Evolutionary conservation across 2,888 invertebrate species (phyloP).

Genomic region (Andrena haemorrhoa): DNA sequence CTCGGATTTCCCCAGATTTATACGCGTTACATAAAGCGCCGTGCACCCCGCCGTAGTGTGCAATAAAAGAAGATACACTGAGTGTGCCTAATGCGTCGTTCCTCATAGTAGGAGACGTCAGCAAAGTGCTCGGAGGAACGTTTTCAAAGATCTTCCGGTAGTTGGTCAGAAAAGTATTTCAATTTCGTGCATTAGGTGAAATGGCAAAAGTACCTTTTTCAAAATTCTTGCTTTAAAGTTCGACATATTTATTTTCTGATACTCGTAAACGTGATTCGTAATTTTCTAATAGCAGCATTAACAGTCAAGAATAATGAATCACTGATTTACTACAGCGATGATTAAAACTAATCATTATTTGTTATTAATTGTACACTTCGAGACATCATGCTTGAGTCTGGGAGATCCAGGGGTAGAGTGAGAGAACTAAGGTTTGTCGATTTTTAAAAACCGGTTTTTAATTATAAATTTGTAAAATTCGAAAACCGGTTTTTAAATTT

Average conservation of each 20-base stretch:
- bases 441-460: too few relatives aligned
- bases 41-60: not conserved
- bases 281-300: not conserved
- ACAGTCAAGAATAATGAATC: too few relatives aligned
- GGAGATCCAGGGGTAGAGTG: too few relatives aligned
- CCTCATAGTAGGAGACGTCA: not conserved
- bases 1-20: constrained; percentile 62
- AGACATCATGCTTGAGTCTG: too few relatives aligned
- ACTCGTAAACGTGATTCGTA: not conserved
- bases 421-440: too few relatives aligned
- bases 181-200: not conserved
- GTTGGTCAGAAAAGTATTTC: constrained; percentile 16
- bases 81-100: constrained; percentile 39
- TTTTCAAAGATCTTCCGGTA: constrained; percentile 16
- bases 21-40: constrained; percentile 62
- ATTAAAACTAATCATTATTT: too few relatives aligned
- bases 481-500: too few relatives aligned
- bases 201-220: not conserved
- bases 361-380: too few relatives aligned
- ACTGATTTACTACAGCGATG: too few relatives aligned
- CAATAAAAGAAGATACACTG: constrained; percentile 52
- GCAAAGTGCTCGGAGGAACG: constrained; percentile 29
- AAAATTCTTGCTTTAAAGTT: not conserved
- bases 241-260: not conserved
- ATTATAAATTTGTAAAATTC: too few relatives aligned